Percentiles rank a stretch among this genome's conserved stretches.
Conservation (phyloP, 2,888 invertebrate genomes). For the Synanthedon andrenaeformis region DNA sequence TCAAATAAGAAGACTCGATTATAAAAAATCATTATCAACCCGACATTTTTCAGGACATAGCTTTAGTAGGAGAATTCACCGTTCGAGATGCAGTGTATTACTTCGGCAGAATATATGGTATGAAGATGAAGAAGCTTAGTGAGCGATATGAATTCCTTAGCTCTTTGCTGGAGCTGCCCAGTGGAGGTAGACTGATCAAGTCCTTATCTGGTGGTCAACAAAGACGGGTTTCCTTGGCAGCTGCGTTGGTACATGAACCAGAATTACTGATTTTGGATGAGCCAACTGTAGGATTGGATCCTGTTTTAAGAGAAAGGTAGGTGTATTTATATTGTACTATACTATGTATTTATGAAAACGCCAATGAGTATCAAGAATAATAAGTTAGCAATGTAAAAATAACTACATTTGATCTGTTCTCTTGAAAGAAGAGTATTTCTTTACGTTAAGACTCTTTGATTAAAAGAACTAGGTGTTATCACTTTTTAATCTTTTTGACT, state of each 20-base stretch:
- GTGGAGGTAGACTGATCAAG: conserved; percentile 73
- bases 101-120: conserved; percentile 88
- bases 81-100: conserved; percentile 87
- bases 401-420: too few relatives aligned
- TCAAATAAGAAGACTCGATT: too few relatives aligned
- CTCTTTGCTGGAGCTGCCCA: conserved; percentile 81
- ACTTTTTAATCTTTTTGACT: too few relatives aligned
- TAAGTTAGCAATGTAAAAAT: too few relatives aligned
- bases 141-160: conserved; percentile 77
- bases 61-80: conserved; percentile 82
- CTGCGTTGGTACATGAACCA: conserved; percentile 89
- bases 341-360: too few relatives aligned
- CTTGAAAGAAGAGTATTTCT: too few relatives aligned
- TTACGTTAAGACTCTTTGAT: too few relatives aligned
- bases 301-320: conserved; percentile 84
- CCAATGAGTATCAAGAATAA: too few relatives aligned
- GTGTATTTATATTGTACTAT: conserved; percentile 10
- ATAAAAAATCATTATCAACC: too few relatives aligned
- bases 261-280: conserved; percentile 91
- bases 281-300: conserved; percentile 95
- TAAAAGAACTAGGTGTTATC: too few relatives aligned
- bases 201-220: conserved; percentile 91
- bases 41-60: conserved; percentile 74
- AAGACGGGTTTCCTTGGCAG: conserved; percentile 88
- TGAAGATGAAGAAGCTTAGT: conserved; percentile 73